Evolutionary conservation across 2,797 vertebrate genomes (phyloP).

Genomic region (Epinephelus coioides): DNA sequence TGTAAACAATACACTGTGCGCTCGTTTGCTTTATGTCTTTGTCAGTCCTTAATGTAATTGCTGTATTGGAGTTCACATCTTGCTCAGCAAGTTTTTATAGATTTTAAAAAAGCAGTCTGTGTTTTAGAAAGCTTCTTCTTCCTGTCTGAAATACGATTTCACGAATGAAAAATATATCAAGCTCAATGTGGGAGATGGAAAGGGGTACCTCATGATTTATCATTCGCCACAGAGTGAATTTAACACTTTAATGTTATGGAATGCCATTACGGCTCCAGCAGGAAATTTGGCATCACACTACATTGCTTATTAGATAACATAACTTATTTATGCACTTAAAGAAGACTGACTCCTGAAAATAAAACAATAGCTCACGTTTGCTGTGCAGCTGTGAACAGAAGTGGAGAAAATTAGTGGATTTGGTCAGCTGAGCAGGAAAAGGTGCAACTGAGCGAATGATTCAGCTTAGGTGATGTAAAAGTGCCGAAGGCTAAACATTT

Average conservation of each 20-base stretch:
- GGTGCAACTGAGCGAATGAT: conserved; percentile 58
- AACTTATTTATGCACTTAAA: conserved; percentile 42
- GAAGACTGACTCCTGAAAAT: conserved; percentile 28
- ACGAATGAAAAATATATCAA: conserved; percentile 73
- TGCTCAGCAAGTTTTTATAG: conserved; percentile 18
- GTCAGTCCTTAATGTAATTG: conserved; percentile 37
- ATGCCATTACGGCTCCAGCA: conserved; percentile 56
- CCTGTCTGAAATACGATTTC: conserved; percentile 59
- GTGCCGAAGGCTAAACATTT: conserved; percentile 66
- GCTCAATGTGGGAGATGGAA: conserved; percentile 57
- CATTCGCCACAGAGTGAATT: conserved; percentile 64
- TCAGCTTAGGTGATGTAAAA: conserved; percentile 66
- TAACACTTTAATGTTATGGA: conserved; percentile 70
- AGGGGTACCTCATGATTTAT: conserved; percentile 74
- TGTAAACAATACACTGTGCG: conserved; percentile 30
- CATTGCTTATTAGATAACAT: conserved; percentile 51
- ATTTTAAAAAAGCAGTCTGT: conserved; percentile 44
- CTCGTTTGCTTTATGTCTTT: conserved; percentile 12
- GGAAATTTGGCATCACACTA: conserved; percentile 59
- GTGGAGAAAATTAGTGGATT: conserved; percentile 35
- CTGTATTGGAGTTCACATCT: conserved; percentile 38
- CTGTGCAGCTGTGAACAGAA: conserved; percentile 32
- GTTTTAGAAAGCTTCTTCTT: conserved; percentile 33
- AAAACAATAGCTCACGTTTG: conserved; percentile 44
- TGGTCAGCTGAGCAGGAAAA: conserved; percentile 53